Evolutionary conservation across 2,888 invertebrate genomes (phyloP).

Genomic region (Drosophila affinis): DNA sequence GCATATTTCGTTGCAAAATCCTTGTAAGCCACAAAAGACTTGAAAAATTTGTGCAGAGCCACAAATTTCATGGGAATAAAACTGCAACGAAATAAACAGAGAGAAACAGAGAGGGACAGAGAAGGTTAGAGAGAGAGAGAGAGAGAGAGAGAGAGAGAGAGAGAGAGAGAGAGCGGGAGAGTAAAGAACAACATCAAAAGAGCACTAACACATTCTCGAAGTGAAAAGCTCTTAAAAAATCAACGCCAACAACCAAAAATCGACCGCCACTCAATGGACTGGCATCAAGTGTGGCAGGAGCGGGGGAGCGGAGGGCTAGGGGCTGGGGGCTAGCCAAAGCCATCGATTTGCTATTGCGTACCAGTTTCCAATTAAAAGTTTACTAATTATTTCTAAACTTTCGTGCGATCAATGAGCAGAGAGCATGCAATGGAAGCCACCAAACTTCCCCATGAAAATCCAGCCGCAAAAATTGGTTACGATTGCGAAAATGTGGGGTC

Average conservation of each 20-base stretch:
- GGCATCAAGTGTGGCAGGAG: conserved; percentile 15
- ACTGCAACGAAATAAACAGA: conserved; percentile 75
- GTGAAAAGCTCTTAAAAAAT: conserved; percentile 74
- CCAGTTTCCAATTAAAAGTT: conserved; percentile 78
- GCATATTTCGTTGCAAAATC: conserved; percentile 59
- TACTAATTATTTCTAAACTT: conserved; percentile 79
- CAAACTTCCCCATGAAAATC: conserved; percentile 31
- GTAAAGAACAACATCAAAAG: conserved; percentile 57
- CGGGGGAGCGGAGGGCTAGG: background rate
- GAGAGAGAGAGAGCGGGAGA: background rate
- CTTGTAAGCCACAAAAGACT: conserved; percentile 79
- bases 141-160: background rate
- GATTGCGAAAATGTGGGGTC: conserved; percentile 43
- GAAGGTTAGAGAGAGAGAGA: background rate
- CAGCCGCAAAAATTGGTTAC: conserved; percentile 56
- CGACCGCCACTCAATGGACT: conserved; percentile 64
- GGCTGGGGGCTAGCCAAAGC: background rate
- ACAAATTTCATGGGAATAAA: conserved; percentile 76
- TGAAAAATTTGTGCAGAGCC: conserved; percentile 71
- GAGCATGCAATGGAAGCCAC: conserved; percentile 62
- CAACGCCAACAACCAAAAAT: conserved; percentile 71
- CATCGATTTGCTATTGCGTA: conserved; percentile 75
- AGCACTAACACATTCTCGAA: conserved; percentile 65
- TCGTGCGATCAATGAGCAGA: conserved; percentile 75
- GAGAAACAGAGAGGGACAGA: conserved; percentile 23